Evolutionary conservation across 1,140 invertebrate genomes (phyloP).

Genomic region (Himalopsyche phryganea): DNA sequence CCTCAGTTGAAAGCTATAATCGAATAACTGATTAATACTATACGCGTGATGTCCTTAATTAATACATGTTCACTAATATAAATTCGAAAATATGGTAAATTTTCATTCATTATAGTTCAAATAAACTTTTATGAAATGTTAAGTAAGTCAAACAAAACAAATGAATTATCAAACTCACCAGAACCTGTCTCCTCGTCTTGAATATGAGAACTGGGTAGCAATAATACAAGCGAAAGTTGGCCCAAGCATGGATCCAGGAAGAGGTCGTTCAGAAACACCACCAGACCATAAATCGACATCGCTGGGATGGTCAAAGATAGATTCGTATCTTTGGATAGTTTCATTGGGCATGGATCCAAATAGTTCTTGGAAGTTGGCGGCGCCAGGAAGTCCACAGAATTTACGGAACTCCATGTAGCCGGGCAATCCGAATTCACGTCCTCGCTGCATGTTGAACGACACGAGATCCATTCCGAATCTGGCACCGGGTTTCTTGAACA

Average conservation of each 20-base stretch:
- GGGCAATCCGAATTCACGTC: conserved; percentile 86
- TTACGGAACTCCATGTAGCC: conserved; percentile 91
- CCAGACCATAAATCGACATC: conserved; percentile 92
- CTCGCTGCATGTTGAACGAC: conserved; percentile 92
- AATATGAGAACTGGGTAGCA: conserved; percentile 91
- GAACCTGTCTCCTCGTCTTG: conserved; percentile 88
- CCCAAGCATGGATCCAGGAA: conserved; percentile 86
- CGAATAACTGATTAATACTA: too few relatives aligned
- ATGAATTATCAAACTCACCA: conserved; percentile 64
- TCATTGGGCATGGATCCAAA: conserved; percentile 87
- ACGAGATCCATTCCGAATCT: conserved; percentile 87
- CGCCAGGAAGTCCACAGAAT: conserved; percentile 81
- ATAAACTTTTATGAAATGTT: background rate
- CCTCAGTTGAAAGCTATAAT: too few relatives aligned
- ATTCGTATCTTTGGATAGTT: conserved; percentile 67
- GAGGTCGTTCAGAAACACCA: conserved; percentile 84
- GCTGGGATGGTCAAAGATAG: conserved; percentile 63
- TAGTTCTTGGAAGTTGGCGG: conserved; percentile 79
- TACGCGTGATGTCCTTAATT: too few relatives aligned
- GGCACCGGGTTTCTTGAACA: conserved; percentile 84
- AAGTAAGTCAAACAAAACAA: too few relatives aligned
- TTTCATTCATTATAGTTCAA: too few relatives aligned
- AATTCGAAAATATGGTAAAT: too few relatives aligned
- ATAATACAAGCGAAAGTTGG: conserved; percentile 96
- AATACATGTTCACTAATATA: too few relatives aligned